Conservation (phyloP, 2,888 invertebrate species). For the Cephus spinipes region DNA sequence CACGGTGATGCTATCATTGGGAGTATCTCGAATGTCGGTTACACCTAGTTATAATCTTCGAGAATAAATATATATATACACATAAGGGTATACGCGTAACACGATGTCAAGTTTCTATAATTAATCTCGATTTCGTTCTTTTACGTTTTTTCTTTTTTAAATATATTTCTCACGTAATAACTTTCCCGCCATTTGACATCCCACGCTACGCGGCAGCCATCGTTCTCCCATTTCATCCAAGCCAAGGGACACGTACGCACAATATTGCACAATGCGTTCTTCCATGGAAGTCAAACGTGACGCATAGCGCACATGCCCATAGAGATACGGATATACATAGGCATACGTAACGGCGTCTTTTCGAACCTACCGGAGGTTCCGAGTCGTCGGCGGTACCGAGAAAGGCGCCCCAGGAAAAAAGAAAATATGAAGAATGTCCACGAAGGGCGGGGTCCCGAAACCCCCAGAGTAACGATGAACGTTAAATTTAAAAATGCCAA, state of each 20-base stretch:
- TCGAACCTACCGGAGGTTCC: no score
- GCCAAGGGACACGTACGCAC: slow-evolving; percentile 16
- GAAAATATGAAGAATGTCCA: no score
- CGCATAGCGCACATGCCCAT: no score
- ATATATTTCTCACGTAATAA: slow-evolving; percentile 18
- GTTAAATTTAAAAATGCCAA: no score
- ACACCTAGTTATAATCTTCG: slow-evolving; percentile 27
- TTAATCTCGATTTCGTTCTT: slow-evolving; percentile 17
- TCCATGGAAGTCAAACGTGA: slow-evolving; percentile 8
- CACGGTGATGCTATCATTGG: slow-evolving; percentile 36
- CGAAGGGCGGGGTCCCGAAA: no score
- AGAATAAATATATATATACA: slow-evolving; percentile 21
- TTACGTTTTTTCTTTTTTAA: slow-evolving; percentile 14
- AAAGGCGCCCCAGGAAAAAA: no score
- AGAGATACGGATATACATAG: no score
- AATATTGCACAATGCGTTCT: slow-evolving; percentile 22
- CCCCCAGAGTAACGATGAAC: no score
- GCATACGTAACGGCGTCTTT: no score
- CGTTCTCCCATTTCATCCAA: slow-evolving; percentile 23
- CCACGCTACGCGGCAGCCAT: slow-evolving; percentile 14
- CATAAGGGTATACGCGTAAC: neutral
- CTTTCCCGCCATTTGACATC: slow-evolving; percentile 18
- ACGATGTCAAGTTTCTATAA: slow-evolving; percentile 15
- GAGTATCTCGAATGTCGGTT: slow-evolving; percentile 40
- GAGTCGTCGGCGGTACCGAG: no score